A percentile compares a stretch with the other conserved stretches of the same genome.
Conservation (phyloP, 2,113 vertebrate genomes). For the Bufo gargarizans region DNA sequence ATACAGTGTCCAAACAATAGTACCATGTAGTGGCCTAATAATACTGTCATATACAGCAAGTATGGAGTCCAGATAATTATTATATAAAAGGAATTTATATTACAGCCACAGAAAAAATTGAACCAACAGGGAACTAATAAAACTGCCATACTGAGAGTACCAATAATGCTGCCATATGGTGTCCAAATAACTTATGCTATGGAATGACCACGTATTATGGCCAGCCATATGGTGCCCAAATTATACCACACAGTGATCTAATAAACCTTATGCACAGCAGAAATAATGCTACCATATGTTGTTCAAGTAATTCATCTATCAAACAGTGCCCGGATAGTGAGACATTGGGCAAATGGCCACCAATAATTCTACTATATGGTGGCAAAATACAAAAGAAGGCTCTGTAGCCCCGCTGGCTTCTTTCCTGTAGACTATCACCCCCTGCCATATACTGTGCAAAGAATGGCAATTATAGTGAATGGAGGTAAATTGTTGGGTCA, state of each 20-base stretch:
- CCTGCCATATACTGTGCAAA: no score
- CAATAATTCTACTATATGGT: no score
- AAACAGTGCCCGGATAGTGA: no score
- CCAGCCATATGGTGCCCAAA: neutral
- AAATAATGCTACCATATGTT: neutral
- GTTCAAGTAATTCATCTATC: neutral
- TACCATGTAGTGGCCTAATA: neutral
- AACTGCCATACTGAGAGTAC: neutral
- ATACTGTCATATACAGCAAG: neutral
- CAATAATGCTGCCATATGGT: neutral
- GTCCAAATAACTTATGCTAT: neutral
- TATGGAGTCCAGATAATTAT: neutral
- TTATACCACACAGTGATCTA: neutral
- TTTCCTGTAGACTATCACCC: no score
- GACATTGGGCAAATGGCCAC: no score
- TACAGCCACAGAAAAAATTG: neutral
- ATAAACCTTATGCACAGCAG: neutral
- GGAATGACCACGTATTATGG: neutral
- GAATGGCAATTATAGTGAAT: no score
- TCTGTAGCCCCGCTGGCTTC: no score
- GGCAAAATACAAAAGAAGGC: neutral
- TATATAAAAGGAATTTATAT: neutral
- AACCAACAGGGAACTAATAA: neutral
- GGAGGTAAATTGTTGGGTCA: neutral
- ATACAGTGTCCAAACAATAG: neutral